Percentiles rank a stretch among this genome's conserved stretches.
These are phyloP conservation scores for Microtus richardsoni DNA, from an alignment of 2,113 vertebrate species.

Conservation along the genomic window DNA sequence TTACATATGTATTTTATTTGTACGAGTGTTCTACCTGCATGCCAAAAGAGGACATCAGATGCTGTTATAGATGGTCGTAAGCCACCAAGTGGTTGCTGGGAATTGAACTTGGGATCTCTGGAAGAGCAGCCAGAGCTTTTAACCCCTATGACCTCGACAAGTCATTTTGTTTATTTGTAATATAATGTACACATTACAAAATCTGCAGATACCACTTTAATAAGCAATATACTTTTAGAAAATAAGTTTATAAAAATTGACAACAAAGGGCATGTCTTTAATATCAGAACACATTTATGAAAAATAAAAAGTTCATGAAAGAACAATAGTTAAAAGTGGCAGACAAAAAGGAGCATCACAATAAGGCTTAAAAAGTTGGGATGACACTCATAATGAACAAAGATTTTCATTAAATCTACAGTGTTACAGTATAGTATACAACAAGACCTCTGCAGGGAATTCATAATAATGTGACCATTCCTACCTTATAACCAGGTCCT, in stretches of 20 bases:
- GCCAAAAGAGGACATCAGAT: not conserved
- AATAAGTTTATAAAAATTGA: slow-evolving; percentile 29
- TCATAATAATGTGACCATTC: not conserved
- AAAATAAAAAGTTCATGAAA: slow-evolving; percentile 24
- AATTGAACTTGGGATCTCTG: not conserved
- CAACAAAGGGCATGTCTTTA: slow-evolving; percentile 16
- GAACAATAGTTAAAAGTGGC: not conserved
- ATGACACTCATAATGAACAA: not conserved
- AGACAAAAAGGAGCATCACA: slow-evolving; percentile 4
- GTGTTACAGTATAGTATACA: not conserved
- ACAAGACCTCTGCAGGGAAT: not conserved
- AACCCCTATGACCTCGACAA: not conserved
- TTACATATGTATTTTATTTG: not conserved
- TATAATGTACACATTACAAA: slow-evolving; percentile 9
- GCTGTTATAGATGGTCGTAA: not conserved
- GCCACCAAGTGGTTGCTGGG: not conserved
- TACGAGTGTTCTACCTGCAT: not conserved
- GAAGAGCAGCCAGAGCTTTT: not conserved
- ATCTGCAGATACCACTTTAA: not conserved
- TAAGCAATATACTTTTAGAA: slow-evolving; percentile 26
- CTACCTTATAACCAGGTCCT: slow-evolving; percentile 97
- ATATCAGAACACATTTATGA: slow-evolving; percentile 2
- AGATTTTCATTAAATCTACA: not conserved
- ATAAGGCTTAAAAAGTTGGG: not conserved
- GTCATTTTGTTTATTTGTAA: slow-evolving; percentile 7